Evolutionary conservation across 1,140 invertebrate species (phyloP), one percentile per base, ranked within the genome.

Genomic region (Tachypleus tridentatus): DNA sequence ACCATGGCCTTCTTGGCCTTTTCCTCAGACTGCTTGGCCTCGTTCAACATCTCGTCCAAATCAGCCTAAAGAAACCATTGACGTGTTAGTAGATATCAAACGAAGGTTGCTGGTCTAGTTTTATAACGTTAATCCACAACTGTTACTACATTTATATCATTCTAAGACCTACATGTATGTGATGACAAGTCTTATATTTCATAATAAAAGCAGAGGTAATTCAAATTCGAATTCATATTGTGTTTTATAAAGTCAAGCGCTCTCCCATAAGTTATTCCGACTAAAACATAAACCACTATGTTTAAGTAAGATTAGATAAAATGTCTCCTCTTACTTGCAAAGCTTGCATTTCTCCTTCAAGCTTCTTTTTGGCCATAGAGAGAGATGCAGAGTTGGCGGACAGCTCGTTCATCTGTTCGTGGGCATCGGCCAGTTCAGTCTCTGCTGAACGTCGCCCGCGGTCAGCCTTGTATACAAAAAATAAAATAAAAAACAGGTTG

Each of bases 1-100:
- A 96, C 92, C 88, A 96, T 93, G 49, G 95, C 91, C 82, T 97
- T 94, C 87, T 97, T 97, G 68, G 91, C 91, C 82, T 96, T 94
- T 81, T 97, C 93, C 79, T 96, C 92, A 66, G 90, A 92, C 80
- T 91, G 91, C 85, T 94, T 93, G 74, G 92, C 89, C 78, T 96
- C 92, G 80, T 95, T 95, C 72, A 96, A 81, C 70, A 96, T 86
- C 79, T 98, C 95, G 76, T 97, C 94, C 71, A 98, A 83, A 77
- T 98, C 96, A 75, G 92, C 89, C 83, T 67, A 49, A 8, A 60
- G 47, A 49, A 54, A 48, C 53, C 29, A 47, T 47, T 29, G 29
- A 2, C 29, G 29, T 2, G 29, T 29, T 29, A 29, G 29, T 29
- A 29, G 2, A 29, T 29, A 29, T 29, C 29, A 29, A 29, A 29